Evolutionary conservation across 2,113 vertebrate species (phyloP), one percentile per base, ranked within the genome.

Genomic region (Oceanodroma tethys): DNA sequence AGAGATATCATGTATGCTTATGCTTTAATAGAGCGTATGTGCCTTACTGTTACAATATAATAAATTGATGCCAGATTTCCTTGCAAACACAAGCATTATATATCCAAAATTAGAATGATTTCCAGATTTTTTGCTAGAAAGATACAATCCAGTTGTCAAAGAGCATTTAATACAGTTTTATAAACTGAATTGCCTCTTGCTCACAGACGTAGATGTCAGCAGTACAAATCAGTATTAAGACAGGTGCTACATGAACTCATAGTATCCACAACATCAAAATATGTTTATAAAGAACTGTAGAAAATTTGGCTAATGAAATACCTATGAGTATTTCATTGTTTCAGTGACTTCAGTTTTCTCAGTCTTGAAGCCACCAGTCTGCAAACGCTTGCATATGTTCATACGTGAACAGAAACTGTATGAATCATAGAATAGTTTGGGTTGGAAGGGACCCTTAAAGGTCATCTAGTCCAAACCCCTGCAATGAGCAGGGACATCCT

Each of bases 11-110:
- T 12, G 40, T 30, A 16, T 26, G 34, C 16, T 81, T 78, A 59
- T 6, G 7, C 12, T 84, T 88, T 55, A 90, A 59, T 8, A 55
- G 16, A 36, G 8, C 47, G n/a, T 22, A 27, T 0, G 0, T 59
- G 26, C 16, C 8, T 80, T 58, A 52, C 20, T 72, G 11, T 81
- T 63, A 38, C 3, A 7, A 34, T 52, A 45, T 26, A 59, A 63
- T 15, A 9, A 42, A 55, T 3, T 43, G 5, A 55, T 43, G 11
- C 3, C 66, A 83, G 34, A 66, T 26, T 93, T 88, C 38, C 52
- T 53, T 2, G 1, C 40, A 85, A 85, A 60, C 7, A 43, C 5
- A 82, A 81, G 27, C 21, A 67, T 71, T 34, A 19, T 15, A 53
- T 15, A 52, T 32, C 1, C 8, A 34, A 40, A 88, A 56, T 7